A percentile compares a stretch with the other conserved stretches of the same genome.
phyloP scores from a whole-genome alignment of 2,113 vertebrate species.

The Nestor notabilis region DNA sequence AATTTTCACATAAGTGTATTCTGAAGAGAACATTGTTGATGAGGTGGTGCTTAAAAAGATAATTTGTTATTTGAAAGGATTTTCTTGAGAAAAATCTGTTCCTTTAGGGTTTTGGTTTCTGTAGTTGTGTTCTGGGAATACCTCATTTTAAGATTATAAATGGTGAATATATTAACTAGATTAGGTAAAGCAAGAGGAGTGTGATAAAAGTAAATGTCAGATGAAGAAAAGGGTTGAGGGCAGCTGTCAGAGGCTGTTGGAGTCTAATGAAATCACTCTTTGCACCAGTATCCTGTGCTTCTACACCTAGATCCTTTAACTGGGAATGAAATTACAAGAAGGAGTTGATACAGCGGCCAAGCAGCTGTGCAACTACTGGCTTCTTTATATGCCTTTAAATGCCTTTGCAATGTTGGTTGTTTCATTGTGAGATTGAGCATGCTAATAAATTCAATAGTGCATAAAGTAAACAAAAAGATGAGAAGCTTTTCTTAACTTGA shows the following conservation, averaged over 20 bases:
- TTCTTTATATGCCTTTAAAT: neutral
- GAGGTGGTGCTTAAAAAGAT: neutral
- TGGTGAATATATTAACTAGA: neutral
- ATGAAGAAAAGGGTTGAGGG: neutral
- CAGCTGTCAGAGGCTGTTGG: neutral
- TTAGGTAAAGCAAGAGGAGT: neutral
- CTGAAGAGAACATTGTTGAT: neutral
- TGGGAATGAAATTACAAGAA: neutral
- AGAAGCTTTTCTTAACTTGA: neutral
- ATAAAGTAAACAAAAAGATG: neutral
- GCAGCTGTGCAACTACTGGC: neutral
- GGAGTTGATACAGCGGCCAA: neutral
- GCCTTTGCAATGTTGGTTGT: neutral
- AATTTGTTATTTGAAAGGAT: neutral
- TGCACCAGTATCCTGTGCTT: neutral
- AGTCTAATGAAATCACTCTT: neutral
- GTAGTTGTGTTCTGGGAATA: neutral
- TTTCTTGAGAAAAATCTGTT: neutral
- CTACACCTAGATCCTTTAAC: neutral
- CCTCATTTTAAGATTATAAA: neutral
- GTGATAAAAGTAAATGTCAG: neutral
- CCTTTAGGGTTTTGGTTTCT: neutral
- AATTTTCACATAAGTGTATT: neutral
- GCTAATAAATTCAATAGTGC: neutral
- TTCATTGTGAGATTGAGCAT: neutral